Conservation (phyloP, 92 coral and sea anemone species). For the Epizoanthus illoricatus region DNA sequence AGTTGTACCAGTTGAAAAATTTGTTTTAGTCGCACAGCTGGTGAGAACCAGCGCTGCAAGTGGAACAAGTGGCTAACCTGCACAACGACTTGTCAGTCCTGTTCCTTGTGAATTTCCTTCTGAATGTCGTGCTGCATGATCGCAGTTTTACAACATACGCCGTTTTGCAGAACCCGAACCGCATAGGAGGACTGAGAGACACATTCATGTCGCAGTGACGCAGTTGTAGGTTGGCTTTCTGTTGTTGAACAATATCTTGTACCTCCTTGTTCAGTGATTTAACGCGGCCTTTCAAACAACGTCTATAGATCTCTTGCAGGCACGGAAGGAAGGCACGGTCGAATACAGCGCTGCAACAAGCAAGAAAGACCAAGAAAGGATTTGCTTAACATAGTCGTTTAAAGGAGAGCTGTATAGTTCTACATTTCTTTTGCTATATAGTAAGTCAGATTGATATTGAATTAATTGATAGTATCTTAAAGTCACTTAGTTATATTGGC, state of each 20-base stretch:
- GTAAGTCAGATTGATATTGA: too few relatives aligned
- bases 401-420: too few relatives aligned
- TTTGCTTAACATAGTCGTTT: too few relatives aligned
- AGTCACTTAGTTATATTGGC: too few relatives aligned
- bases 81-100: conserved; percentile 24
- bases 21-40: too few relatives aligned
- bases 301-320: conserved; percentile 16
- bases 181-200: neutral
- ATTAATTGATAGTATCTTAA: too few relatives aligned
- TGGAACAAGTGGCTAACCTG: neutral
- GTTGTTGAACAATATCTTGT: neutral
- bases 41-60: too few relatives aligned
- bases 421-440: too few relatives aligned
- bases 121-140: conserved; percentile 11
- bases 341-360: conserved; percentile 9
- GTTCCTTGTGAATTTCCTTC: conserved; percentile 10
- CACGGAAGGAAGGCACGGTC: conserved; percentile 14
- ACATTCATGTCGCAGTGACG: neutral
- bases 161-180: neutral
- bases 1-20: too few relatives aligned
- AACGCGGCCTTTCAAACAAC: neutral
- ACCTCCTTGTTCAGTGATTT: neutral
- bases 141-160: conserved; percentile 2
- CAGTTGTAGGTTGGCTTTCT: neutral
- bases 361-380: too few relatives aligned